Conservation (phyloP, 2,888 invertebrate genomes). For the Branchinecta sandiegonensis region DNA sequence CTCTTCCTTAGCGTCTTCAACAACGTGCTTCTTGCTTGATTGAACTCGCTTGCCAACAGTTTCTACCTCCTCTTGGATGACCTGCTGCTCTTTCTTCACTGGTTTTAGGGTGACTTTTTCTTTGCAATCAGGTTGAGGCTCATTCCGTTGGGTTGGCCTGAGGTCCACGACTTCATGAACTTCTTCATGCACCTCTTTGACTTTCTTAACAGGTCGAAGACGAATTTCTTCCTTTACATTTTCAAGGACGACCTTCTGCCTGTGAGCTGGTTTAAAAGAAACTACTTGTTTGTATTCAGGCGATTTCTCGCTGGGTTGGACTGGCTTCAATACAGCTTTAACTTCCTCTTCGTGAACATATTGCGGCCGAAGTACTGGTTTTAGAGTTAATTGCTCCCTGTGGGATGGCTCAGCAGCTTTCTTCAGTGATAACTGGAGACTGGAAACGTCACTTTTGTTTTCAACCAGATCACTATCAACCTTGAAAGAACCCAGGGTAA, state of each 20-base stretch:
- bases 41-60: too few species aligned
- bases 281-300: not conserved
- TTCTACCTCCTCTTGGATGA: conserved; percentile 31
- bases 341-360: conserved; percentile 21
- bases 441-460: too few species aligned
- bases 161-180: conserved; percentile 13
- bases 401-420: too few species aligned
- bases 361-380: conserved; percentile 34
- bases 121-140: conserved; percentile 2
- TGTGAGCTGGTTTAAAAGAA: not conserved
- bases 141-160: conserved; percentile 6
- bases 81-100: conserved; percentile 32
- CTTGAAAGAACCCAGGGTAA: too few species aligned
- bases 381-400: conserved; percentile 37
- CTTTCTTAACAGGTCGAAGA: not conserved
- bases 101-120: conserved; percentile 19
- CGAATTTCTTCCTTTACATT: conserved; percentile 17
- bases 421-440: too few species aligned
- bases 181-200: conserved; percentile 10
- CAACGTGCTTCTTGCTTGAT: conserved; percentile 19
- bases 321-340: conserved; percentile 26
- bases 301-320: not conserved
- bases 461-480: too few species aligned
- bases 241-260: conserved; percentile 17
- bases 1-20: conserved; percentile 20